Percentiles rank a stretch among this genome's conserved stretches.
phyloP scores from a whole-genome alignment of 2,797 vertebrate genomes.

The Falco rusticolus region DNA sequence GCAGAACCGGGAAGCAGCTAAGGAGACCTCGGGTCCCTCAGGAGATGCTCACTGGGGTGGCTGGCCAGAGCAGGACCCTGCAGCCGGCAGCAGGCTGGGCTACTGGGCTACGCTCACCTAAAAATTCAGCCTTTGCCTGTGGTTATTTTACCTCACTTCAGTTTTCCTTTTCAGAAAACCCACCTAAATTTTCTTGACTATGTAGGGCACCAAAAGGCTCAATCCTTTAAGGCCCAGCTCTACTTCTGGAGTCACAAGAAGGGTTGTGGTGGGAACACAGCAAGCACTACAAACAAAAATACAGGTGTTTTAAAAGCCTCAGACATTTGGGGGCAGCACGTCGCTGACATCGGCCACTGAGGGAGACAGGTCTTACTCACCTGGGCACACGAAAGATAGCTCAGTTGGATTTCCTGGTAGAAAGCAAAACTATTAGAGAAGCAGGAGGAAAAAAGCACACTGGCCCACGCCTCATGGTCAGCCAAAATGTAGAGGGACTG shows the following conservation, averaged over 20 bases:
- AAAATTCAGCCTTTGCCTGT: neutral
- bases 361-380: neutral
- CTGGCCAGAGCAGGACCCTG: neutral
- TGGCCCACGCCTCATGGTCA: fast-evolving
- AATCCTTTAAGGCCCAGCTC: neutral
- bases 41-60: neutral
- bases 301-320: neutral
- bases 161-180: neutral
- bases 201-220: neutral
- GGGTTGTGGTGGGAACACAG: neutral
- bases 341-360: fast-evolving
- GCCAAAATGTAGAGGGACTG: neutral
- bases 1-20: neutral
- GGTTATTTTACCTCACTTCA: neutral
- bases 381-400: neutral
- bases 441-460: neutral
- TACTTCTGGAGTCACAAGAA: neutral
- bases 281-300: neutral
- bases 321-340: neutral
- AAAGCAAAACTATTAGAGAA: neutral
- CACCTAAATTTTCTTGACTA: neutral
- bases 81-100: neutral
- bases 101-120: too few relatives aligned
- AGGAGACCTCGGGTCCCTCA: neutral
- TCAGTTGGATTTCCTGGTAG: neutral